phyloP scores from a whole-genome alignment of 2,113 vertebrate genomes.

The Oxyura jamaicensis region DNA sequence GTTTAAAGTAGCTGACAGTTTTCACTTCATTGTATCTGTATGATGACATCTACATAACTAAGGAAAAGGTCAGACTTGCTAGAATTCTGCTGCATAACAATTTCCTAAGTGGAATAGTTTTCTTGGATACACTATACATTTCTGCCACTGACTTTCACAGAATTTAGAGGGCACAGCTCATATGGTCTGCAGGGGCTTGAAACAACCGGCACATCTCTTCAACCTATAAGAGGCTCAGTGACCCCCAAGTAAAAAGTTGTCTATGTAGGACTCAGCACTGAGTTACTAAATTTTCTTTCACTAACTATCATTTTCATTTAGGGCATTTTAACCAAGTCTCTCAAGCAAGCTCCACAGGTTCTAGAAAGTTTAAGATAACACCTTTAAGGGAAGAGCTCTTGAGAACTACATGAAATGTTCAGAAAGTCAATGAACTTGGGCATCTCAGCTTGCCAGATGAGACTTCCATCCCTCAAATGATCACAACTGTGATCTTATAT shows the following conservation, averaged over 20 bases:
- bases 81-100: neutral
- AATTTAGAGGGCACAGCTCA: slow-evolving; percentile 13
- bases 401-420: neutral
- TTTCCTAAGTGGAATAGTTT: slow-evolving; percentile 26
- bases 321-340: neutral
- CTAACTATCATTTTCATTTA: neutral
- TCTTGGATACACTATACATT: neutral
- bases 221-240: neutral
- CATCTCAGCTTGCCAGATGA: neutral
- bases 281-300: neutral
- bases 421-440: neutral
- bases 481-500: neutral
- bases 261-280: neutral
- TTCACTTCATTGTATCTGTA: neutral
- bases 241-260: neutral
- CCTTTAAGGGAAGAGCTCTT: neutral
- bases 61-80: slow-evolving; percentile 26
- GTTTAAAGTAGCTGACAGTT: neutral
- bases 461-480: neutral
- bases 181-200: neutral
- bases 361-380: neutral
- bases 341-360: neutral
- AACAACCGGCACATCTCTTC: neutral
- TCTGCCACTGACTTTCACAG: slow-evolving; percentile 2
- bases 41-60: neutral